Evolutionary conservation across 35 echinoderm and acorn worm genomes (phyloP).

Genomic region (Antedon bifida): DNA sequence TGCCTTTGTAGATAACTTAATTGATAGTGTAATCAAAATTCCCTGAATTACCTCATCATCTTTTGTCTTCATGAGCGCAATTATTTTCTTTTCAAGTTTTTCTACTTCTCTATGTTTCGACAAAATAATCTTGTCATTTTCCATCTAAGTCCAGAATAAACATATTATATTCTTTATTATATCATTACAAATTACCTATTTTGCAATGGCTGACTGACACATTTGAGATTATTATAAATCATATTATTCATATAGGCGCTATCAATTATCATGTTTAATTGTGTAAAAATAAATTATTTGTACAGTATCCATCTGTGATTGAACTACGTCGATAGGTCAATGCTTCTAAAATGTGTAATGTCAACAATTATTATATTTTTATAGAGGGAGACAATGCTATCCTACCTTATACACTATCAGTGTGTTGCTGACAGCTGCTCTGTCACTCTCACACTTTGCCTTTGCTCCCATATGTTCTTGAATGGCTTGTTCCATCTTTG

Average conservation of each 20-base stretch:
- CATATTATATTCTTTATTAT: background rate
- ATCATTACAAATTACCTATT: no score
- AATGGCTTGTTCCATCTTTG: slow-evolving; percentile 31
- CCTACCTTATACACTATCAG: slow-evolving; percentile 64
- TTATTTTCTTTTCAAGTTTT: slow-evolving; percentile 32
- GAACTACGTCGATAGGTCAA: no score
- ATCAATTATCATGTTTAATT: no score
- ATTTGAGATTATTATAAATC: no score
- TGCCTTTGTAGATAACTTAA: no score
- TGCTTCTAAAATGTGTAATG: no score
- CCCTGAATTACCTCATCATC: slow-evolving; percentile 29
- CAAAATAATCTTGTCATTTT: slow-evolving; percentile 72
- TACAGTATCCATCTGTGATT: no score
- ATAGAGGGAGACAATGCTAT: background rate
- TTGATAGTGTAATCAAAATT: no score
- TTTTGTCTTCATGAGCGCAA: slow-evolving; percentile 11
- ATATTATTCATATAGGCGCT: no score
- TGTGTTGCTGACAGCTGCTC: slow-evolving; percentile 68
- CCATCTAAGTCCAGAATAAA: slow-evolving; percentile 16
- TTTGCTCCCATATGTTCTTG: slow-evolving; percentile 70
- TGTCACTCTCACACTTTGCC: slow-evolving; percentile 53
- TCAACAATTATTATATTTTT: background rate
- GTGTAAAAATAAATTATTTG: no score
- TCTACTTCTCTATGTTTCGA: slow-evolving; percentile 72
- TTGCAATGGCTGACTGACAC: no score